Percentiles rank a stretch among this genome's conserved stretches.
Evolutionary conservation across 30 jellyfish, hydroid and myxozoan genomes (phyloP).

Genomic region (Hydra vulgaris): DNA sequence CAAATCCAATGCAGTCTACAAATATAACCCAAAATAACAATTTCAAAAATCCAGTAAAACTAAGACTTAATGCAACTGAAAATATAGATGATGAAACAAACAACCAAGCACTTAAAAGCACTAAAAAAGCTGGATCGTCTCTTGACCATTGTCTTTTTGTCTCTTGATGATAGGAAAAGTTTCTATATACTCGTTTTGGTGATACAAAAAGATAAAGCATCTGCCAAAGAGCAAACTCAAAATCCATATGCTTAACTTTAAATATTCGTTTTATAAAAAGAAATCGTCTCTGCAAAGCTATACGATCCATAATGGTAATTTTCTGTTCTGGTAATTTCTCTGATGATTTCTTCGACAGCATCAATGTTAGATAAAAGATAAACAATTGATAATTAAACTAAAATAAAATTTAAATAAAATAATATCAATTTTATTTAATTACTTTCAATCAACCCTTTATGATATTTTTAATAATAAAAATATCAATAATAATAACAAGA

Average conservation of each 20-base stretch:
- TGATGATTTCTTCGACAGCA: not conserved
- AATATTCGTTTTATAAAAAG: constrained; percentile 68
- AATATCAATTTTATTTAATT: too few species aligned
- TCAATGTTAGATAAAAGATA: too few species aligned
- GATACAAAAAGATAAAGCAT: constrained; percentile 78
- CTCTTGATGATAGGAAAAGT: constrained; percentile 49
- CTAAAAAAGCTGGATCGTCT: constrained; percentile 98
- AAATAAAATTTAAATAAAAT: too few species aligned
- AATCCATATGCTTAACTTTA: constrained; percentile 89
- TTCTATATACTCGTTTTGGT: constrained; percentile 77
- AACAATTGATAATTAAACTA: too few species aligned
- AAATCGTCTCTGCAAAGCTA: constrained; percentile 58
- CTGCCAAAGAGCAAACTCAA: constrained; percentile 97
- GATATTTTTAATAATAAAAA: too few species aligned
- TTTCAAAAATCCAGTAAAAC: constrained; percentile 60
- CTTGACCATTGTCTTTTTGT: constrained; percentile 99
- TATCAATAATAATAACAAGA: too few species aligned
- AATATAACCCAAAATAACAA: constrained; percentile 79
- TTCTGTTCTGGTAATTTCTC: constrained; percentile 7
- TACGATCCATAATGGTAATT: constrained; percentile 46
- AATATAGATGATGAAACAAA: constrained; percentile 60
- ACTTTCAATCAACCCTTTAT: too few species aligned
- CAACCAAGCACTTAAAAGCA: constrained; percentile 89
- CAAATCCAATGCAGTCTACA: constrained; percentile 92
- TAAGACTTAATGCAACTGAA: constrained; percentile 67